phyloP scores from a whole-genome alignment of 2,797 vertebrate genomes.

The Sebastiscus tertius region DNA sequence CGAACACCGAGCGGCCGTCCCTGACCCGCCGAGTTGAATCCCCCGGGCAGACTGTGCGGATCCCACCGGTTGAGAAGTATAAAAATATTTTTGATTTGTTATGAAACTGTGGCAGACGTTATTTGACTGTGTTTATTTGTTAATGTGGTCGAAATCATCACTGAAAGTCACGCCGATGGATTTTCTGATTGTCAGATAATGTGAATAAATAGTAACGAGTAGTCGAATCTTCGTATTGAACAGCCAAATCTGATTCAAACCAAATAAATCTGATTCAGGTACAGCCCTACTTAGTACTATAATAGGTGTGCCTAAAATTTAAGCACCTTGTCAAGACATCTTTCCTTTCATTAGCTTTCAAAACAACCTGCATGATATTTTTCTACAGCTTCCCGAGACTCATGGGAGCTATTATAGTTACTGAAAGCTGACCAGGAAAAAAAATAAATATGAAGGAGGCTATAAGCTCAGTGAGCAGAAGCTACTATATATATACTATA shows the following conservation, averaged over 20 bases:
- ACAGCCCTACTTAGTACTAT: no score
- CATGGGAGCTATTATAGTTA: not conserved
- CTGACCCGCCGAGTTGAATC: no score
- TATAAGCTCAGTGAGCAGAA: conserved; percentile 10
- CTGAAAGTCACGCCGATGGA: accelerated
- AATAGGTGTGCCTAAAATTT: not conserved
- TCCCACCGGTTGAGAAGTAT: no score
- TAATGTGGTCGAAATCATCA: no score
- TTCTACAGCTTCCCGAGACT: not conserved
- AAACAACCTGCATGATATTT: not conserved
- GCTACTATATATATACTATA: not conserved
- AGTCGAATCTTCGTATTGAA: accelerated
- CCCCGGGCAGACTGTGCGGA: accelerated
- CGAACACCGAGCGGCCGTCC: accelerated
- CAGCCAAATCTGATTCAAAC: no score
- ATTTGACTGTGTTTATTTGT: accelerated
- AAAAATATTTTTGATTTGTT: no score
- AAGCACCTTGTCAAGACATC: not conserved
- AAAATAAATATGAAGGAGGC: not conserved
- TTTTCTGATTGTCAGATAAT: no score
- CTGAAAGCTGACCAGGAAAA: not conserved
- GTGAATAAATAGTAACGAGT: accelerated
- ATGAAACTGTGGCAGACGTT: no score
- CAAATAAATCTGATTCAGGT: accelerated
- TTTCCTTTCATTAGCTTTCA: not conserved